Conservation (phyloP, 1,140 invertebrate species). For the Scaptomyza graminum region DNA sequence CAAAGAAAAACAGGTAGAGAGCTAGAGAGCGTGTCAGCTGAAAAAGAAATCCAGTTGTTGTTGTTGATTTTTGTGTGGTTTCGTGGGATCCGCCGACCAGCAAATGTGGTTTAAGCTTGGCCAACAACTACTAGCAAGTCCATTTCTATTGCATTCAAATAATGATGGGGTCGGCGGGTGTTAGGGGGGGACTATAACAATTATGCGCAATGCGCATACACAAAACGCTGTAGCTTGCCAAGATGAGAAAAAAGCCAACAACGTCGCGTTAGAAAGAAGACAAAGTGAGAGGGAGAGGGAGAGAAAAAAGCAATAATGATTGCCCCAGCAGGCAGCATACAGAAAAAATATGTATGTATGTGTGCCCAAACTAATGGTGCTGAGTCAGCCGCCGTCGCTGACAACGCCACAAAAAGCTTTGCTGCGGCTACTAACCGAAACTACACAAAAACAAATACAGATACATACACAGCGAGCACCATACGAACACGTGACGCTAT, state of each 20-base stretch:
- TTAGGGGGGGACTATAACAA: constrained; percentile 32
- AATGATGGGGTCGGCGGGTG: constrained; percentile 9
- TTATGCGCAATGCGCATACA: constrained; percentile 41
- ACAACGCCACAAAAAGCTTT: constrained; percentile 45
- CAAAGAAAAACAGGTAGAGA: constrained; percentile 19
- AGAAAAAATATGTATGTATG: constrained; percentile 37
- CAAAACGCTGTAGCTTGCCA: constrained; percentile 17
- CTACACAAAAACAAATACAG: constrained; percentile 41
- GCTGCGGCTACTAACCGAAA: constrained; percentile 28
- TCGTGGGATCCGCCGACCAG: constrained; percentile 28
- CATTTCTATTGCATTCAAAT: constrained; percentile 18
- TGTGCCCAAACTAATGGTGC: constrained; percentile 73
- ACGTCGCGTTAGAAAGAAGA: too few relatives aligned
- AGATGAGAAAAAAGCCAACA: constrained; percentile 19
- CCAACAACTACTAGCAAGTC: constrained; percentile 11
- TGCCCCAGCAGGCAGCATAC: constrained; percentile 55
- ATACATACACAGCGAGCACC: constrained; percentile 38
- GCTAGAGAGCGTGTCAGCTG: constrained; percentile 38
- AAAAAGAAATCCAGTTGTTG: constrained; percentile 70
- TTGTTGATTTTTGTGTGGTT: constrained; percentile 58
- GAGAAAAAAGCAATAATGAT: constrained; percentile 29
- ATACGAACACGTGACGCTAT: constrained; percentile 62
- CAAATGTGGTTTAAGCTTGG: constrained; percentile 22
- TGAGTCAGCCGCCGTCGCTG: constrained; percentile 61
- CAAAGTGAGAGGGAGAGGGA: constrained; percentile 3